A percentile compares a stretch with the other conserved stretches of the same genome.
Conservation (phyloP, 2,797 vertebrate species). For the Dryobates pubescens region DNA sequence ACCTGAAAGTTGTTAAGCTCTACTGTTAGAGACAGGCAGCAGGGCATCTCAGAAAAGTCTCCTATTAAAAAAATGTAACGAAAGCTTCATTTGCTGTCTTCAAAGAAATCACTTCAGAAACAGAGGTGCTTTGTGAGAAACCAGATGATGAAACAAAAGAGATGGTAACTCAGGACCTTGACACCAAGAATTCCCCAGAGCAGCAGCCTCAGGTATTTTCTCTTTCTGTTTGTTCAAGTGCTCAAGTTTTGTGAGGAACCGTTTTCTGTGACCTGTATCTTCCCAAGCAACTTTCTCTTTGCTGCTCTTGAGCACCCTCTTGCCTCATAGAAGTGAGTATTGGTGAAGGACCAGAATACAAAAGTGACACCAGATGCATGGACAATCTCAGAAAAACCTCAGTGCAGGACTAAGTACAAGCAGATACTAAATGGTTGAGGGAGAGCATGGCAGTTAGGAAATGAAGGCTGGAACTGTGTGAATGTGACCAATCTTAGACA, state of each 20-base stretch:
- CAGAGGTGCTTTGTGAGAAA: conserved; percentile 92
- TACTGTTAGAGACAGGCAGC: not conserved
- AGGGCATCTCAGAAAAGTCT: not conserved
- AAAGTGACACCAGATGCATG: not conserved
- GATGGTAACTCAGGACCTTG: conserved; percentile 72
- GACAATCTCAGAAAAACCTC: not conserved
- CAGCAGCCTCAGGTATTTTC: conserved; percentile 82
- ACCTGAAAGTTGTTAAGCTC: not conserved
- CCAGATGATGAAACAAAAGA: conserved; percentile 89
- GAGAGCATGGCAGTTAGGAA: conserved; percentile 7
- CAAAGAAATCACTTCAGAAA: conserved; percentile 94
- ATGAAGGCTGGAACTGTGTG: not conserved
- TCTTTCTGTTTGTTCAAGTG: not conserved
- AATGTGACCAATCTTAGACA: not conserved
- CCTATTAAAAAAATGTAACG: not conserved
- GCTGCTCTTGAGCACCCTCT: not conserved
- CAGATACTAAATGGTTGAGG: not conserved
- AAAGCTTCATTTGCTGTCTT: not conserved
- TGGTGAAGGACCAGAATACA: not conserved
- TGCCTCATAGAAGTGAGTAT: not conserved
- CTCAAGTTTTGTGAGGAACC: not conserved
- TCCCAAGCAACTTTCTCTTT: not conserved
- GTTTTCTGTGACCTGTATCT: not conserved
- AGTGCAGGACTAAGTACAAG: not conserved
- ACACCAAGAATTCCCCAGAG: conserved; percentile 59